Percentiles rank a stretch among this genome's conserved stretches.
phyloP scores from a whole-genome alignment of 2,888 invertebrate species.

The Chrysomela aeneicollis region DNA sequence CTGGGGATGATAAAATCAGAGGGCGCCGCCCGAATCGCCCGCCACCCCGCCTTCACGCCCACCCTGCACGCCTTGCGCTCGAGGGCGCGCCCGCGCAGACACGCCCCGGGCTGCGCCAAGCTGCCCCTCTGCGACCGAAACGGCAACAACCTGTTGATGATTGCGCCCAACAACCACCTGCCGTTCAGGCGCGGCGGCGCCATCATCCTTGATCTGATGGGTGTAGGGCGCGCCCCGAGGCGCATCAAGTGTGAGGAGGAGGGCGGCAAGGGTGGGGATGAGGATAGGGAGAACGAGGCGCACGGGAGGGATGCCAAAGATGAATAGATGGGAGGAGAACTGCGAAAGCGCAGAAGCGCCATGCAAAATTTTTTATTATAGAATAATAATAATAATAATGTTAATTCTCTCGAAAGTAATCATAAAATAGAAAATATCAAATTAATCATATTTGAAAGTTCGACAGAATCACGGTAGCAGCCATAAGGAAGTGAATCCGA shows the following conservation, averaged over 20 bases:
- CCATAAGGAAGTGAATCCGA: too few species aligned
- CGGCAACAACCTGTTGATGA: constrained; percentile 74
- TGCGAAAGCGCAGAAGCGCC: too few species aligned
- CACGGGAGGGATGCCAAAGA: constrained; percentile 26
- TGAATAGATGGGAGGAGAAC: constrained; percentile 16
- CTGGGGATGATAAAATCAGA: constrained; percentile 65
- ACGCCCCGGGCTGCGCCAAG: constrained; percentile 49
- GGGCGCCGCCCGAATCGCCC: constrained; percentile 53
- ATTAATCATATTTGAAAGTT: too few species aligned
- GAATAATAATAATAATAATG: too few species aligned
- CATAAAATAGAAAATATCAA: too few species aligned
- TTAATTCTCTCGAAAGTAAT: too few species aligned
- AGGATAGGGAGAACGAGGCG: constrained; percentile 42
- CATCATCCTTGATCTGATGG: constrained; percentile 9
- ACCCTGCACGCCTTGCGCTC: constrained; percentile 51
- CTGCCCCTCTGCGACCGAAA: constrained; percentile 66
- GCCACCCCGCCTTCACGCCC: constrained; percentile 42
- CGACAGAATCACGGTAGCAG: too few species aligned
- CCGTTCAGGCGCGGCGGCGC: constrained; percentile 49
- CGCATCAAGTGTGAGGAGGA: constrained; percentile 52
- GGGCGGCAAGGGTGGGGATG: constrained; percentile 52
- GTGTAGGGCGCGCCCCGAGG: constrained; percentile 2
- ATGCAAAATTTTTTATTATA: too few species aligned
- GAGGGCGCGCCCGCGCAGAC: constrained; percentile 55
- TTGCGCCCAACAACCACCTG: constrained; percentile 66